phyloP scores from a whole-genome alignment of 2,888 invertebrate genomes.

The Meloe dianella region DNA sequence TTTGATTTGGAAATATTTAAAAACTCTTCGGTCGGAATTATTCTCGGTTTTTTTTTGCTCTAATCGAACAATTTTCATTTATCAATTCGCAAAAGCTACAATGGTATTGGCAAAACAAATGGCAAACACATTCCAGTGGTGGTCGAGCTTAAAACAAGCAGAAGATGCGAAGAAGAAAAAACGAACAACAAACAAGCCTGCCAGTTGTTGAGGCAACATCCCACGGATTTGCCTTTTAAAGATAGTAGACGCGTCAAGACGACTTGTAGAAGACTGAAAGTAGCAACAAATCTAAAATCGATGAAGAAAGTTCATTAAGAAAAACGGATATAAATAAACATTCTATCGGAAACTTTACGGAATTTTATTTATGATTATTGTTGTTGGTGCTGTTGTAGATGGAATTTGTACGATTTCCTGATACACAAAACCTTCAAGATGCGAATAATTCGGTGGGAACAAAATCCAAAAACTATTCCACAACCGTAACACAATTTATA shows the following conservation, averaged over 20 bases:
- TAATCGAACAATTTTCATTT: neutral
- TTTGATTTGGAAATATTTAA: neutral
- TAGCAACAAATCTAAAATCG: neutral
- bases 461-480: neutral
- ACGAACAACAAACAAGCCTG: constrained; percentile 32
- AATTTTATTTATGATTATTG: neutral
- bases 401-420: neutral
- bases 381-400: neutral
- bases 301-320: constrained; percentile 1
- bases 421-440: neutral
- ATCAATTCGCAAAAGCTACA: neutral
- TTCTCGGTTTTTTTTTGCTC: no score
- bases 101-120: constrained; percentile 22
- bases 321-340: neutral
- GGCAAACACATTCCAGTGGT: constrained; percentile 26
- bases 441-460: neutral
- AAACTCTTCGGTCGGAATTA: neutral
- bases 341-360: neutral
- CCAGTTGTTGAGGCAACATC: constrained; percentile 40
- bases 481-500: neutral
- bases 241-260: constrained; percentile 35
- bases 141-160: constrained; percentile 22
- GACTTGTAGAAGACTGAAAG: constrained; percentile 10
- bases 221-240: constrained; percentile 42
- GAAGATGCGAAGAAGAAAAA: constrained; percentile 26